Conservation (phyloP, 2,113 vertebrate genomes). For the Donacobius atricapilla region DNA sequence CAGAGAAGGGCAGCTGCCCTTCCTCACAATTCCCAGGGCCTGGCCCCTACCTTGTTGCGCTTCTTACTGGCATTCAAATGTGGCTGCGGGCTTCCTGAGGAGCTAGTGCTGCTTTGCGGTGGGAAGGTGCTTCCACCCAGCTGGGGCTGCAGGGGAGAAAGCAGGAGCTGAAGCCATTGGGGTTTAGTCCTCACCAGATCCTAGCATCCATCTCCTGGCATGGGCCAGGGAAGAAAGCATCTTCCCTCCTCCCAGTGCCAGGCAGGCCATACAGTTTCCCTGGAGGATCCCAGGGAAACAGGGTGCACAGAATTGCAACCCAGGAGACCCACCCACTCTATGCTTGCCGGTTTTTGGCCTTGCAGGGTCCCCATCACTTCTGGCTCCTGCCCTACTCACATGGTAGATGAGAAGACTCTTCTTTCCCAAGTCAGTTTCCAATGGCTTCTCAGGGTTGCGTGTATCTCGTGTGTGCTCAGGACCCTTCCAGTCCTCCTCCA, state of each 20-base stretch:
- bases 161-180: neutral
- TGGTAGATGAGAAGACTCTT: slow-evolving; percentile 4
- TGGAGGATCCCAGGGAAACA: neutral
- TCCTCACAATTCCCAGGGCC: neutral
- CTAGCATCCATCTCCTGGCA: rapidly evolving
- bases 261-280: neutral
- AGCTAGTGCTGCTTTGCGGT: neutral
- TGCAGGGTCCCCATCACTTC: neutral
- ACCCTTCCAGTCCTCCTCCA: neutral
- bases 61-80: slow-evolving; percentile 43
- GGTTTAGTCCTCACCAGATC: neutral
- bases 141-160: slow-evolving; percentile 51
- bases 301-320: neutral
- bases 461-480: neutral
- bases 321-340: neutral
- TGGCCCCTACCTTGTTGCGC: slow-evolving; percentile 29
- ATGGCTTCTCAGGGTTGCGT: slow-evolving; percentile 28
- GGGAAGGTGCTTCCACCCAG: neutral
- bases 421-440: slow-evolving; percentile 1
- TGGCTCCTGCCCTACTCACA: slow-evolving; percentile 32
- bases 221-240: neutral
- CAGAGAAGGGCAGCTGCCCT: neutral
- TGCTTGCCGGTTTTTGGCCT: neutral
- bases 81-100: slow-evolving; percentile 15
- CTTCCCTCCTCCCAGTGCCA: neutral